Conservation (phyloP, 2,113 vertebrate species). For the Platysteira castanea region DNA sequence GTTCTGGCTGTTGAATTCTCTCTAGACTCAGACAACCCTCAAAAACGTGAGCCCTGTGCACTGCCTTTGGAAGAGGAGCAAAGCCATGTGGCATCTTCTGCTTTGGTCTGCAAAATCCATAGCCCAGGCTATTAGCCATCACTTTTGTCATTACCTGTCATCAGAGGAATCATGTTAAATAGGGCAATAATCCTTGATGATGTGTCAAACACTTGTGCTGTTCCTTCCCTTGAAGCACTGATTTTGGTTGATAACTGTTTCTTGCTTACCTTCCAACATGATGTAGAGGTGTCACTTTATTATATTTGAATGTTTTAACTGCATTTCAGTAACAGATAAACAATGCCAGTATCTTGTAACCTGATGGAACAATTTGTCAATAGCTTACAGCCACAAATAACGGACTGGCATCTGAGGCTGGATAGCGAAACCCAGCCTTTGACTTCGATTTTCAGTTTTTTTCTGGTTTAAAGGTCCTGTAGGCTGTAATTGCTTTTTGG, state of each 20-base stretch:
- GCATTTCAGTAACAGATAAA: neutral
- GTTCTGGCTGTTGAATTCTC: neutral
- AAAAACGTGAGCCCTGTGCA: accelerated
- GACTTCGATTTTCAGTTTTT: neutral
- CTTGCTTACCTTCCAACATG: neutral
- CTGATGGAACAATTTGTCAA: neutral
- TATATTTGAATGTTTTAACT: neutral
- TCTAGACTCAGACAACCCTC: neutral
- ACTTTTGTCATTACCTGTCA: neutral
- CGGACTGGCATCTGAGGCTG: neutral
- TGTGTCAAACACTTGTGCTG: neutral
- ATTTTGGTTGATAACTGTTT: neutral
- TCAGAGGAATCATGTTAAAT: neutral
- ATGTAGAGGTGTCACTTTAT: neutral
- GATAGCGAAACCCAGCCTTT: neutral
- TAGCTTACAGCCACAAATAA: neutral
- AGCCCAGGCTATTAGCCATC: neutral
- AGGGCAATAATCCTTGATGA: neutral
- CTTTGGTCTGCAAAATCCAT: neutral
- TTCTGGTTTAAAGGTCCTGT: neutral
- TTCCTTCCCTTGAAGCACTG: neutral
- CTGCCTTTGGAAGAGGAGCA: neutral
- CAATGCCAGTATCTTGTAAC: neutral
- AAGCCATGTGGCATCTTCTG: neutral
- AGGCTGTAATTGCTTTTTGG: neutral